Base-by-base conservation (phyloP, 2,113 vertebrate genomes). In the Eulemur macaco region DNA sequence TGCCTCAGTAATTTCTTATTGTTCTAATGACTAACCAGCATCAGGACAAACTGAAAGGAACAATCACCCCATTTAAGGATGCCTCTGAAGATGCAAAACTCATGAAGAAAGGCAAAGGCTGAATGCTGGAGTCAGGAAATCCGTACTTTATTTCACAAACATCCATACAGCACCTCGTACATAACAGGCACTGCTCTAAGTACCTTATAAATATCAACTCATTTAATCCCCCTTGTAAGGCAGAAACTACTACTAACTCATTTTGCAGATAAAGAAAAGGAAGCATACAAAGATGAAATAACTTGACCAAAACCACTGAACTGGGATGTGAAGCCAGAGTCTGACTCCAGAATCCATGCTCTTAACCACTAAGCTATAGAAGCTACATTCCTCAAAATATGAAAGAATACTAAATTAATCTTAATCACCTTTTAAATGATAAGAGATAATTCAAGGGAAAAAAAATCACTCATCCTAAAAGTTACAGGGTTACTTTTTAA, bases 191-290 rank as follows among this genome's bases (percentile, higher is more conserved):
- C 8, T 64, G 18, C 18, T 92, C 34, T 45, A 77, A 82, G 54
- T 68, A 74, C 42, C 83, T 87, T 66, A 56, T 37, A 50, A 71
- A 50, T 50, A 85, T 31, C 52, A 69, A 86, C 15, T 56, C 29
- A 47, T 60, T 64, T 74, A 83, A 90, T 77, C 71, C 20, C 3
- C 29, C 34, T 77, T 45, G 13, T 5, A 34, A 47, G 34, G 56
- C 27, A 93, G 29, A 90, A 94, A 90, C 29, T 31, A 92, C 27
- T 45, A 92, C 23, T 45, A 95, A 81, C 23, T 78, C 56, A 83
- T 66, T 81, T 50, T n/a, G 17, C 78, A 89, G n/a, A 82, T 83
- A 39, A 90, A 42, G 60, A 88, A 86, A 96, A 95, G 18, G 27
- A 92, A 88, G 52, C 21, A 77, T 3, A 66, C 6, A 78, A 81